A percentile compares a stretch with the other conserved stretches of the same genome.
Evolutionary conservation across 2,113 vertebrate genomes (phyloP).

Genomic region (Nesospiza acunhae): DNA sequence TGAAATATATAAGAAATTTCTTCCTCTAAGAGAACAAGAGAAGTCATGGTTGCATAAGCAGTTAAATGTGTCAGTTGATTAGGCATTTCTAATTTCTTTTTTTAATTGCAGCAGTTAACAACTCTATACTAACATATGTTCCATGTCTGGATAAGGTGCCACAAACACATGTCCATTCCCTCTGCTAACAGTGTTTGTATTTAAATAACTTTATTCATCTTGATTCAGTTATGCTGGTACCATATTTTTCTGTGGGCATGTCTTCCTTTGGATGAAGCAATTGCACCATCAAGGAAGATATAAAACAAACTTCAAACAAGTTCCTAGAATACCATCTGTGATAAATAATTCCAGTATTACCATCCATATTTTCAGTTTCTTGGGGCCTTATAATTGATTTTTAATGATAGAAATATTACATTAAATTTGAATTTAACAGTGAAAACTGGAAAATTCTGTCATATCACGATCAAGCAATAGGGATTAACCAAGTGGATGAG

Average conservation of each 20-base stretch:
- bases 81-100: not conserved
- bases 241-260: not conserved
- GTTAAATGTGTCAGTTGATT: not conserved
- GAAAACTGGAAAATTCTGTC: not conserved
- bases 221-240: not conserved
- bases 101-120: not conserved
- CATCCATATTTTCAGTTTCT: not conserved
- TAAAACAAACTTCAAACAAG: not conserved
- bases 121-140: not conserved
- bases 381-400: not conserved
- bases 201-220: not conserved
- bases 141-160: not conserved
- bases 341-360: not conserved
- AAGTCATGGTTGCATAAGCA: not conserved
- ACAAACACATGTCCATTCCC: not conserved
- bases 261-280: not conserved
- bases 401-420: not conserved
- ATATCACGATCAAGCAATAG: not conserved
- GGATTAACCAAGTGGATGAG: not conserved
- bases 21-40: not conserved
- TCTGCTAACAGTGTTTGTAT: not conserved
- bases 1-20: not conserved
- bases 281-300: not conserved
- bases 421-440: not conserved
- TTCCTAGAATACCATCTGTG: not conserved